Conservation (phyloP, 53 echinoderm and acorn worm genomes). For the Echinometra lucunter region DNA sequence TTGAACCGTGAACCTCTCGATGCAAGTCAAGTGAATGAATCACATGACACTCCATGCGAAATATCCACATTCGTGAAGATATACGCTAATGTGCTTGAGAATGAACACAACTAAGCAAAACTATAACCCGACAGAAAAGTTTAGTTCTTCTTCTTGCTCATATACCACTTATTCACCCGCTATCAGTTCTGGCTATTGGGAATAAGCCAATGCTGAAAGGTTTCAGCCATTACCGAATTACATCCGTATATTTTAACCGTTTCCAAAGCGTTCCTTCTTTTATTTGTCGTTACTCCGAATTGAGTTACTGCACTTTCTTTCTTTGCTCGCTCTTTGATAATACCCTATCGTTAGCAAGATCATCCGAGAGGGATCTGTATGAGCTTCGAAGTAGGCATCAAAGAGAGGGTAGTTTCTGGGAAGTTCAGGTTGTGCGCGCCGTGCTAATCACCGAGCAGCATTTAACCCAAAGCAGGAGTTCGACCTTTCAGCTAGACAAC, state of each 20-base stretch:
- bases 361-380: neutral
- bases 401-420: neutral
- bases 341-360: neutral
- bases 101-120: too few species aligned
- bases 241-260: neutral
- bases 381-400: slow-evolving; percentile 9
- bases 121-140: too few species aligned
- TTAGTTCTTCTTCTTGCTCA: too few species aligned
- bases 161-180: too few species aligned
- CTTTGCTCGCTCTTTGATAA: neutral
- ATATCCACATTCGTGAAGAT: too few species aligned
- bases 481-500: neutral
- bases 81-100: too few species aligned
- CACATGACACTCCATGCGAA: neutral
- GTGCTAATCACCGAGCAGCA: slow-evolving; percentile 5
- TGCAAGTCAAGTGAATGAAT: neutral
- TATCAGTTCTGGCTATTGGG: too few species aligned
- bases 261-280: slow-evolving; percentile 12
- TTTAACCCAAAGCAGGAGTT: neutral
- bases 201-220: neutral
- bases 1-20: neutral
- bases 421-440: neutral
- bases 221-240: slow-evolving; percentile 18
- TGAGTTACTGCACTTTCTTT: slow-evolving; percentile 19
- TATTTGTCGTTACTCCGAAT: neutral